Percentiles rank a stretch among this genome's conserved stretches.
Evolutionary conservation across 2,888 invertebrate genomes (phyloP).

Genomic region (Formica aserva): DNA sequence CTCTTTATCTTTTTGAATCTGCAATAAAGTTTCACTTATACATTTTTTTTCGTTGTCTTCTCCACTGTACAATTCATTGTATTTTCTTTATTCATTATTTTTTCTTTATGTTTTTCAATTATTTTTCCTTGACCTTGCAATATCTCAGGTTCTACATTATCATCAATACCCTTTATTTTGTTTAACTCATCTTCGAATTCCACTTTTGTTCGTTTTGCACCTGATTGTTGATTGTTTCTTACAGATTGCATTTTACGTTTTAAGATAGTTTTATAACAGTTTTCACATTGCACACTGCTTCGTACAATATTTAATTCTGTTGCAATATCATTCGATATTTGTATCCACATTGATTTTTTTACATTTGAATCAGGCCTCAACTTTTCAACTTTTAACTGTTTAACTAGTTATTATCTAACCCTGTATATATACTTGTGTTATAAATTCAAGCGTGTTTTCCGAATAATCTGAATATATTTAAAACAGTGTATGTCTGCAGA

Average conservation of each 20-base stretch:
- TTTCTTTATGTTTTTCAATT: neutral
- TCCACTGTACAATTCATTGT: neutral
- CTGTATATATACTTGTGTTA: neutral
- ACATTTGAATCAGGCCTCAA: conserved; percentile 1
- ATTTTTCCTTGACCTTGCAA: conserved; percentile 19
- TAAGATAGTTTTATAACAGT: conserved; percentile 1
- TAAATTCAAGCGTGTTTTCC: neutral
- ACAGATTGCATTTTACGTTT: conserved; percentile 13
- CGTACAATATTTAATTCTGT: neutral
- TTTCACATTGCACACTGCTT: conserved; percentile 2
- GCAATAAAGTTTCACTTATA: conserved; percentile 14
- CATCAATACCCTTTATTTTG: conserved; percentile 28
- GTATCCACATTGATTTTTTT: conserved; percentile 17
- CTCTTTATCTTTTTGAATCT: neutral
- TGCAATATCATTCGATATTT: conserved; percentile 9
- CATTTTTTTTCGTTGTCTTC: neutral
- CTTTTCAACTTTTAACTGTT: no score
- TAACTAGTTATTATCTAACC: no score
- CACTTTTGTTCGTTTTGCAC: conserved; percentile 10
- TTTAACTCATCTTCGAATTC: conserved; percentile 23
- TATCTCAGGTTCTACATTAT: conserved; percentile 9
- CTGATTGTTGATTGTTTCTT: conserved; percentile 5
- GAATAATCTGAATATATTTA: no score
- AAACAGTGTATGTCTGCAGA: no score
- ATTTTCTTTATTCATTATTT: neutral